Base-by-base conservation (phyloP, 2,797 vertebrate genomes). In the Fratercula arctica region DNA sequence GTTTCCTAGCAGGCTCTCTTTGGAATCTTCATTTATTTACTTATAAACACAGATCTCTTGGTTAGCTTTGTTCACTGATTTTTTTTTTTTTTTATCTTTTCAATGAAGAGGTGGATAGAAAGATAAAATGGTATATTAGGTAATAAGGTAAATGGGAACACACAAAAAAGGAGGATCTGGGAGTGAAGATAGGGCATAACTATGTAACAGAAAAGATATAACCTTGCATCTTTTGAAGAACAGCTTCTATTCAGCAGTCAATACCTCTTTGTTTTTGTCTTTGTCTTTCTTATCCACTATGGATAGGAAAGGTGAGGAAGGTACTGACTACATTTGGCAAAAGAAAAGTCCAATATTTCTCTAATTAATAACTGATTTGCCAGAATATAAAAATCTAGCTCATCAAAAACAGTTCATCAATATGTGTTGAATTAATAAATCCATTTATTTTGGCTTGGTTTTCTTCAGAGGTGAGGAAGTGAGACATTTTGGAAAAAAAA, bases 1-100 rank as follows among this genome's bases (percentile, higher is more conserved):
- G 81, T 78, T 97, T 96, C 96, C 86, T 97, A 96, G 74, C 92
- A 87, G 79, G 37, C 19, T 95, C 23, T 86, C 50, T 90, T 60
- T 46, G 16, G 51, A 92, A 70, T 79, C 53, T 81, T 96, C 45
- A 81, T 86, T 93, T 92, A 66, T 90, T 92, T 69, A 63, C 67
- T 87, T 87, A 79, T 73, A 90, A 92, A 73, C 57, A 92, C 21
- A 85, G 59, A 78, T 76, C 26, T 90, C 46, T 61, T 59, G 9
- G 26, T 46, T 85, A 60, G 14, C 21, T 59, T 19, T 39, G 6
- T 43, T 85, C 9, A 76, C 28, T 67, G 20, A 41, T 28, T 35
- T 63, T 77, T 60, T 87, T 60, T 87, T 41, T 56, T 57, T 48
- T 26, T 51, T 51, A 26, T 51, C 5, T 4, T 76, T 87, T 82